Evolutionary conservation across 2,797 vertebrate genomes (phyloP).

Genomic region (Trachurus trachurus): DNA sequence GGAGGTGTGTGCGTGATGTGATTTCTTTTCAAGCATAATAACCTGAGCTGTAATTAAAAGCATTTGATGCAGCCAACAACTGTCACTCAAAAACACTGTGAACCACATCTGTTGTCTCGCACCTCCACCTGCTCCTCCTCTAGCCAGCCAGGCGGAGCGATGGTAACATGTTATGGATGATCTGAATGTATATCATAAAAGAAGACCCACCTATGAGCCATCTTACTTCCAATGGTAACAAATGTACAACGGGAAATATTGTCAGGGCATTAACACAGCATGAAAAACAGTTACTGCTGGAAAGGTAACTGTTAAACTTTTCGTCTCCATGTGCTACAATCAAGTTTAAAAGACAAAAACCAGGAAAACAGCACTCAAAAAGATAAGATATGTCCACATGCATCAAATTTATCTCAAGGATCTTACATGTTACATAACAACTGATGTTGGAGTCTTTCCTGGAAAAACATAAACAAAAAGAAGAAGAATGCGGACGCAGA

Average conservation of each 20-base stretch:
- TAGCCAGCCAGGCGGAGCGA: conserved; percentile 11
- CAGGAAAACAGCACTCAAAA: background rate
- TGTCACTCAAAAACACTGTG: conserved; percentile 62
- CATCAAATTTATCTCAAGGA: background rate
- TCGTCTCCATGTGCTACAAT: no score
- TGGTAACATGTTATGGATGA: conserved; percentile 21
- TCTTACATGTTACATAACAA: conserved; percentile 10
- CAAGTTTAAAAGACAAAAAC: background rate
- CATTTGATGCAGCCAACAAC: conserved; percentile 65
- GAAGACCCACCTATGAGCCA: background rate
- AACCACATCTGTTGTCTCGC: conserved; percentile 46
- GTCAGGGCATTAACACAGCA: background rate
- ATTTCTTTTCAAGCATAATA: conserved; percentile 73
- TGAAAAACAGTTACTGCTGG: background rate
- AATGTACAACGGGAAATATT: background rate
- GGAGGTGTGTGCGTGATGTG: conserved; percentile 64
- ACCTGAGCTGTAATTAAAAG: conserved; percentile 69
- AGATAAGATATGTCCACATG: background rate
- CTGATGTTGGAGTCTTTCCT: background rate
- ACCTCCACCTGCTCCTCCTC: conserved; percentile 30
- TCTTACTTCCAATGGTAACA: conserved; percentile 15
- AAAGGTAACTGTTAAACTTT: background rate
- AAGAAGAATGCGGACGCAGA: conserved; percentile 29
- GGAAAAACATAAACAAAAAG: conserved; percentile 5
- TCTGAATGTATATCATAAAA: conserved; percentile 34